Percentiles rank a stretch among this genome's conserved stretches.
Conservation (phyloP, 1,140 invertebrate genomes). For the Drosophila eugracilis region DNA sequence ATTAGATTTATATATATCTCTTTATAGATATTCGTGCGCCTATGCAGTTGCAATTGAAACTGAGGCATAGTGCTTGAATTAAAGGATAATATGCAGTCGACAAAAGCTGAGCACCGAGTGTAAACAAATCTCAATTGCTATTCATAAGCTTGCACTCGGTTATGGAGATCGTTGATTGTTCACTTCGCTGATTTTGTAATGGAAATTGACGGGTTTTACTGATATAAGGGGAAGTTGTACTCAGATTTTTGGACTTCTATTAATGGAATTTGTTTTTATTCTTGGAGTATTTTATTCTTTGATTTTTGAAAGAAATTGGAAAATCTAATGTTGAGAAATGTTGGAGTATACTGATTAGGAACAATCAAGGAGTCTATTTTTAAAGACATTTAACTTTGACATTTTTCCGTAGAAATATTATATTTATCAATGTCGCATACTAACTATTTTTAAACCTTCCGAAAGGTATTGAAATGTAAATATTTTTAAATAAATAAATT, state of each 20-base stretch:
- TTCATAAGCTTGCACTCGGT: conserved; percentile 35
- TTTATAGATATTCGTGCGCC: conserved; percentile 13
- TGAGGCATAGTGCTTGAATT: conserved; percentile 48
- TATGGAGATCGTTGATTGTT: conserved; percentile 23
- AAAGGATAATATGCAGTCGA: conserved; percentile 75
- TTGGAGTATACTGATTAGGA: too few species aligned
- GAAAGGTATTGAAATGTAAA: too few species aligned
- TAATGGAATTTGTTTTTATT: background rate
- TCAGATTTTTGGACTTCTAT: background rate
- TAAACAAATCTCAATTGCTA: conserved; percentile 63
- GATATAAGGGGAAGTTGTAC: background rate
- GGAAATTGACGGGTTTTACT: background rate
- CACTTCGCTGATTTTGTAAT: conserved; percentile 15
- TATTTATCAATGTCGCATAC: too few species aligned
- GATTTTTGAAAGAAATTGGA: too few species aligned
- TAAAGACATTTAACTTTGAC: too few species aligned
- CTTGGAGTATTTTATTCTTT: too few species aligned
- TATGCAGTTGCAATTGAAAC: conserved; percentile 53
- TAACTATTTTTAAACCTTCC: too few species aligned
- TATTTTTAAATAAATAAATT: too few species aligned
- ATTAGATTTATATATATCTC: conserved; percentile 16
- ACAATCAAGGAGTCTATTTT: too few species aligned
- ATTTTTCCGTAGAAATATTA: too few species aligned
- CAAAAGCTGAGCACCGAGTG: conserved; percentile 29
- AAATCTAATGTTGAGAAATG: too few species aligned